phyloP scores from a whole-genome alignment of 2,113 vertebrate species.

The Sterna hirundo region DNA sequence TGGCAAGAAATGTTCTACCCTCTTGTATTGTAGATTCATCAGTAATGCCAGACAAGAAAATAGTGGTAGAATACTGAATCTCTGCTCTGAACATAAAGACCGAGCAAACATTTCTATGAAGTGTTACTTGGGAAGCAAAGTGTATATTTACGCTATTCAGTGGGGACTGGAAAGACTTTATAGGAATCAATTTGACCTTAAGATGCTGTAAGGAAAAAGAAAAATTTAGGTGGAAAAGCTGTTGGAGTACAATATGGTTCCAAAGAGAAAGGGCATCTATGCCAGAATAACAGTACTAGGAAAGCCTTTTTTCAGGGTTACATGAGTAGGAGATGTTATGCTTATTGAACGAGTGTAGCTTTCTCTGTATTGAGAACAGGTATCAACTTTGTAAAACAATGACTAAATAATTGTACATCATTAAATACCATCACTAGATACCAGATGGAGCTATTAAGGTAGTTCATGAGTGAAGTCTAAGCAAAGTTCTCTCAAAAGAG shows the following conservation, averaged over 20 bases:
- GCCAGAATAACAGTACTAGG: neutral
- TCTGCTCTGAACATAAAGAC: neutral
- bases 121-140: neutral
- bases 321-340: neutral
- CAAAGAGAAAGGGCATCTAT: neutral
- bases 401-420: fast-evolving
- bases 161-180: neutral
- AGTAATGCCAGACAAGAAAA: neutral
- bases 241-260: neutral
- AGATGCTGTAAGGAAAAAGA: neutral
- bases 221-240: neutral
- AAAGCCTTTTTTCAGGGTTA: neutral
- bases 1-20: neutral
- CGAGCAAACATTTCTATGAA: neutral
- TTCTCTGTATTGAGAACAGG: neutral
- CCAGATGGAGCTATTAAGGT: neutral
- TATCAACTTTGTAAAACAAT: neutral
- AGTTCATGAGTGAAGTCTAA: neutral
- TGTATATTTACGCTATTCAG: neutral
- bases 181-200: neutral
- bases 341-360: fast-evolving
- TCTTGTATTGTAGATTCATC: neutral
- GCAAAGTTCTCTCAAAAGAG: neutral
- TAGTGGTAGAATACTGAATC: neutral
- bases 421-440: neutral